Evolutionary conservation across 2,113 vertebrate species (phyloP), one percentile per base, ranked within the genome.

Genomic region (Abramis brama): DNA sequence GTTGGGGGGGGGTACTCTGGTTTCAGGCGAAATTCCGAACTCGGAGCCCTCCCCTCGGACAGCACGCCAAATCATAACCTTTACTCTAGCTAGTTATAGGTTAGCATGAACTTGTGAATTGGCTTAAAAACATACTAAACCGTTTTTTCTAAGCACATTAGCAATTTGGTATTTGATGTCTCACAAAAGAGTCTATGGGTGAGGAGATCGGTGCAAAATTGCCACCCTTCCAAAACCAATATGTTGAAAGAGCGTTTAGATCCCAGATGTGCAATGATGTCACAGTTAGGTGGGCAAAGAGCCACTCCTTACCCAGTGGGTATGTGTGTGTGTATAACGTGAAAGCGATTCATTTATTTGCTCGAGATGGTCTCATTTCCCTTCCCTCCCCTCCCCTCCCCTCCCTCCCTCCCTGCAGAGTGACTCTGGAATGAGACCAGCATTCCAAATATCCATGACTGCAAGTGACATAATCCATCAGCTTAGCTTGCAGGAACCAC

Each of bases 261-360:
- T 62, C 74, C 64, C 62, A 82, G 75, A 82, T 68, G 87, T 27
- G 45, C n/a, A 73, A 55, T 83, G n/a, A 86, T 59, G 66, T 75
- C 9, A 75, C 25, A 60, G 83, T 86, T 81, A 47, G 55, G 76
- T 70, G 30, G n/a, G n/a, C 60, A 75, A 47, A 33, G 47, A 71
- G 47, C 33, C 75, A 62, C 79, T 76, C 21, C 50, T 57, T 55
- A 78, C 15, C 19, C 76, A 66, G 47, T 15, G 62, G 76, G 33
- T 25, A 71, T 84, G 52, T 64, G 45, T 66, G 45, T 66, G 75
- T 36, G 52, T n/a, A n/a, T 74, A 19, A 9, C 55, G 76, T 50
- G 60, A 84, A 4, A 62, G 68, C 45, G 43, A 84, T 36, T 76
- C 64, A 36, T 85, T 87, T 12, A 74, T 74, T 47, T 30, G 57